phyloP scores from a whole-genome alignment of 2,113 vertebrate genomes.

The Hippolais icterina region DNA sequence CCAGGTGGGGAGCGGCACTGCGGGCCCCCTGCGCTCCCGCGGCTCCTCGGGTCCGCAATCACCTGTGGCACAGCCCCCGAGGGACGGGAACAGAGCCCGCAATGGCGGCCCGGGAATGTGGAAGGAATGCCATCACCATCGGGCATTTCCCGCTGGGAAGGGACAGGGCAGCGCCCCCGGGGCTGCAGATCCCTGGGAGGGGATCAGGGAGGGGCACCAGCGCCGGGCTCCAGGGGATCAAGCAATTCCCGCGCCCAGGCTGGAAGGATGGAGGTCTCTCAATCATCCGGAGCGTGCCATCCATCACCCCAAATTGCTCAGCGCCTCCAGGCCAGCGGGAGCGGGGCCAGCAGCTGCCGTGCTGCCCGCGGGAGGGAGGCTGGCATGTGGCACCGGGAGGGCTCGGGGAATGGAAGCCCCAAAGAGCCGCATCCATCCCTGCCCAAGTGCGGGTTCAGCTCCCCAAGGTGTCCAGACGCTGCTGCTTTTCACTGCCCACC shows the following conservation, averaged over 20 bases:
- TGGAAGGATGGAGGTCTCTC: neutral
- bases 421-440: no score
- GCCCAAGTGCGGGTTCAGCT: no score
- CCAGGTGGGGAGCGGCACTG: fast-evolving
- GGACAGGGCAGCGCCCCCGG: neutral
- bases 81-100: no score
- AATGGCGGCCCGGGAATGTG: neutral
- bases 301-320: neutral
- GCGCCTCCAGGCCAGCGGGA: no score
- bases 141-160: neutral
- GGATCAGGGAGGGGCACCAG: no score
- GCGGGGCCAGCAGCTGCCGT: no score
- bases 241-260: fast-evolving
- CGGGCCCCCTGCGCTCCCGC: fast-evolving
- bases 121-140: fast-evolving
- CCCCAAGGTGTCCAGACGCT: neutral
- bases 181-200: no score
- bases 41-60: no score
- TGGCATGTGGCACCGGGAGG: no score
- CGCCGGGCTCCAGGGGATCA: fast-evolving
- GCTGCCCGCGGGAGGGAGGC: no score
- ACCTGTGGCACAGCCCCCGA: neutral
- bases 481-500: neutral
- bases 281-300: neutral
- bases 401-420: no score